Conservation (phyloP, 2,113 vertebrate genomes). For the Nerophis ophidion region DNA sequence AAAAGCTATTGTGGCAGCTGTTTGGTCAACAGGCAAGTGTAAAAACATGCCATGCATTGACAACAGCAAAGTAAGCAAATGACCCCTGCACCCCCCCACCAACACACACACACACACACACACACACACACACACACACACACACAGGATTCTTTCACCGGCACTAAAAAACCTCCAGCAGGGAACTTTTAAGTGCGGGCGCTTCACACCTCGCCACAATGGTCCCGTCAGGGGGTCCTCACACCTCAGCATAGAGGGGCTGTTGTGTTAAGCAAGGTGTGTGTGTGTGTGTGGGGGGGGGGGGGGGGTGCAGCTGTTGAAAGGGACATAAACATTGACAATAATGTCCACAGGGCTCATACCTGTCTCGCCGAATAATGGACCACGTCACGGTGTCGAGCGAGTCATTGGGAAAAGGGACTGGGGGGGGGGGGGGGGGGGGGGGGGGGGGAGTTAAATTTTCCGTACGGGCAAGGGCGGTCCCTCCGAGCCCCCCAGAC, state of each 20-base stretch:
- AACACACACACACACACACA: not conserved
- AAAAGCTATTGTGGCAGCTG: too few relatives aligned
- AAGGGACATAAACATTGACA: slow-evolving; percentile 27
- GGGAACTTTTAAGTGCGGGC: slow-evolving; percentile 47
- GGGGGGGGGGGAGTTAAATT: slow-evolving; percentile 39
- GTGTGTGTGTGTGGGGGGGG: not conserved
- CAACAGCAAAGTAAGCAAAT: not conserved
- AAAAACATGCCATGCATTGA: too few relatives aligned
- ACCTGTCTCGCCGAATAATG: slow-evolving; percentile 30
- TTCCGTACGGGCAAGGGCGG: slow-evolving; percentile 36
- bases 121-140: slow-evolving; percentile 5
- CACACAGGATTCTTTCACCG: slow-evolving; percentile 22
- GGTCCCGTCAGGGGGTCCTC: slow-evolving; percentile 56
- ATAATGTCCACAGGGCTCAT: slow-evolving; percentile 3
- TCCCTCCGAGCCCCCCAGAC: slow-evolving; percentile 35
- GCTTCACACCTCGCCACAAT: slow-evolving; percentile 66
- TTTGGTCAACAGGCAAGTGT: too few relatives aligned
- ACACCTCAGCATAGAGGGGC: slow-evolving; percentile 59
- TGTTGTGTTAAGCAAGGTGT: slow-evolving; percentile 44
- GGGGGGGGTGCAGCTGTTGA: slow-evolving; percentile 52
- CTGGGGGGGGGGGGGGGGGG: not conserved
- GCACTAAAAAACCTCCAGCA: slow-evolving; percentile 36
- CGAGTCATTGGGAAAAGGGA: not conserved
- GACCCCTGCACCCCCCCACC: slow-evolving; percentile 27
- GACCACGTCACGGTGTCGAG: slow-evolving; percentile 26